A percentile compares a stretch with the other conserved stretches of the same genome.
phyloP scores from a whole-genome alignment of 2,113 vertebrate genomes.

The Pollachius pollachius region DNA sequence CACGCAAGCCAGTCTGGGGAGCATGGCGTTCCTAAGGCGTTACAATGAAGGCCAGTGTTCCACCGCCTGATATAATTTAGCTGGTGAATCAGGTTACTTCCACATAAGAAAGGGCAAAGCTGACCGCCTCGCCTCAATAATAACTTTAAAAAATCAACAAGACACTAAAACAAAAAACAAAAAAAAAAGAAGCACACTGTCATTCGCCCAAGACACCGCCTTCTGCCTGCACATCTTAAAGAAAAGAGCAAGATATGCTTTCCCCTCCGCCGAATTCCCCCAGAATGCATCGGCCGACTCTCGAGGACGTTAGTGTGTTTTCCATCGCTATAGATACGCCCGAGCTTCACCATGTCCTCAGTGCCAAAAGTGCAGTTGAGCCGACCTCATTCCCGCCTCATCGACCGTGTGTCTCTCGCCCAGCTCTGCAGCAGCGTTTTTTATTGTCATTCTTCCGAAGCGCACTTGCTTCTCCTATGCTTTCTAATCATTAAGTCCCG shows the following conservation, averaged over 20 bases:
- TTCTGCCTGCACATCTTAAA: constrained; percentile 55
- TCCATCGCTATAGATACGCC: constrained; percentile 60
- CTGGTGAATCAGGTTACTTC: constrained; percentile 72
- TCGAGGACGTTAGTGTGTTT: constrained; percentile 70
- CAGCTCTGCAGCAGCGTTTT: constrained; percentile 59
- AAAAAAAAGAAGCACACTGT: constrained; percentile 48
- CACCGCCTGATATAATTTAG: constrained; percentile 65
- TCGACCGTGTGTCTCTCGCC: constrained; percentile 4
- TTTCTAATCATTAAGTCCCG: constrained; percentile 5
- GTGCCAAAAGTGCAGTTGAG: constrained; percentile 79
- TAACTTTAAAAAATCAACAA: constrained; percentile 27
- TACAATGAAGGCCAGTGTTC: constrained; percentile 64
- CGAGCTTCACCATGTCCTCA: constrained; percentile 71
- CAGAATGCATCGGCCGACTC: constrained; percentile 72
- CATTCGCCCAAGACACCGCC: constrained; percentile 39
- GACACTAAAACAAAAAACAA: constrained; percentile 9
- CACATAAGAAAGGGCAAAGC: constrained; percentile 47
- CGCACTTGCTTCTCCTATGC: constrained; percentile 58
- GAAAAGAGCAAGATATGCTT: constrained; percentile 40
- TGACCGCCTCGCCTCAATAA: constrained; percentile 54
- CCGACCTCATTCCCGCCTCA: constrained; percentile 34
- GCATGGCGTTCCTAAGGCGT: constrained; percentile 73
- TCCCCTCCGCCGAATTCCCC: constrained; percentile 43
- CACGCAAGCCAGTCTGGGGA: constrained; percentile 62
- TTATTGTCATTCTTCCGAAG: neutral